Evolutionary conservation across 2,113 vertebrate genomes (phyloP), one percentile per base, ranked within the genome.

Genomic region (Geothlypis trichas): DNA sequence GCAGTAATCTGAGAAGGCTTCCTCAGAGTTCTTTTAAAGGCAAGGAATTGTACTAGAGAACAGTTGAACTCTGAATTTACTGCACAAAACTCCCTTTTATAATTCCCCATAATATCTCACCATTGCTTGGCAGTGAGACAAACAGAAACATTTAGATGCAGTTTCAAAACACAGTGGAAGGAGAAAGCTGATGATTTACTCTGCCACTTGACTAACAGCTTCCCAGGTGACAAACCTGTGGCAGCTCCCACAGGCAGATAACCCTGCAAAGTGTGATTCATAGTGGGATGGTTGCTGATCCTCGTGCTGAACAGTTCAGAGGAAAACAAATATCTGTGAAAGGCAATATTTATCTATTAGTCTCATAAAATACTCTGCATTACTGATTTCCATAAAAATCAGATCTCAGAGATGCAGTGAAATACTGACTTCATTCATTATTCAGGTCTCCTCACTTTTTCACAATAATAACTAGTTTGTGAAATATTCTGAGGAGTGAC

Each of bases 341-440:
- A 84, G 33, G 72, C 63, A 93, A 33, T 47, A 82, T 74, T 89
- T 93, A 76, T 61, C 78, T 77, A 5, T 84, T 87, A 78, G 73
- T 31, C 71, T 87, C 61, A 76, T 57, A 61, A 91, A 95, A 83
- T 76, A 76, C 62, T 9, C 7, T 51, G 46, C 49, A 52, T 68
- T 93, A 69, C 54, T 92, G 47, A 82, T 84, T 87, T 82, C n/a
- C 51, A 59, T 86, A 82, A 71, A 86, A 84, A 62, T 23, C 87
- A 73, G 39, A 74, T 78, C 87, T 58, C 63, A 69, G 74, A 96
- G 66, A 83, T 1, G 2, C 42, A 63, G n/a, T 74, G 76, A 92
- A 91, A 89, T 73, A 69, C 51, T 47, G 67, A 58, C 69, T 80
- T 95, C 65, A 76, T 90, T 89, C 71, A 81, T 84, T 84, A 87